A percentile compares a stretch with the other conserved stretches of the same genome.
Evolutionary conservation across 2,797 vertebrate genomes (phyloP).

Genomic region (Falco naumanni): DNA sequence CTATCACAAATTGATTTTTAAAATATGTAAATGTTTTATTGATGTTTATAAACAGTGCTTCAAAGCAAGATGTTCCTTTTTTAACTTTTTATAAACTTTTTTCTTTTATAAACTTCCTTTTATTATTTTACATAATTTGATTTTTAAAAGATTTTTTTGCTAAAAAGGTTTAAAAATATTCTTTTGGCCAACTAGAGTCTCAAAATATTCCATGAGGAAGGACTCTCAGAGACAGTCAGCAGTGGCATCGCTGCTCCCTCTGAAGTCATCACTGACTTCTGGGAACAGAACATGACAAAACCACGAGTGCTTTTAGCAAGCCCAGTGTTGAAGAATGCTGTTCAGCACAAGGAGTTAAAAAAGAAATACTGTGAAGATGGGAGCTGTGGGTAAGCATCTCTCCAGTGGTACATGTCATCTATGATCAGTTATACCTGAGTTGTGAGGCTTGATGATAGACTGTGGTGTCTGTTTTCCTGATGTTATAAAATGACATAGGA

Average conservation of each 20-base stretch:
- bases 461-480: not conserved
- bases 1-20: not conserved
- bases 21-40: not conserved
- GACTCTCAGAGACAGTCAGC: not conserved
- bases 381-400: not conserved
- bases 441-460: not conserved
- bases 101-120: not conserved
- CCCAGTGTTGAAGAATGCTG: not conserved
- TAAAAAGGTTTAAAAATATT: not conserved
- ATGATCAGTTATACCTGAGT: not conserved
- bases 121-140: not conserved
- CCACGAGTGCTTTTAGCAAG: not conserved
- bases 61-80: not conserved
- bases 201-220: not conserved
- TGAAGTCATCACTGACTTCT: not conserved
- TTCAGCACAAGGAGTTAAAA: not conserved
- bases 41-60: not conserved
- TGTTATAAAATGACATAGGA: not conserved
- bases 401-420: not conserved
- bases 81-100: too few species aligned
- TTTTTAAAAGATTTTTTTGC: not conserved
- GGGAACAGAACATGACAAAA: not conserved
- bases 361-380: not conserved
- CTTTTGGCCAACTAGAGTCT: not conserved
- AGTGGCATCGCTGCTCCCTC: fast-evolving